These are phyloP conservation scores for Hedychridium roseum DNA, from an alignment of 2,888 invertebrate species.

Conservation along the genomic window DNA sequence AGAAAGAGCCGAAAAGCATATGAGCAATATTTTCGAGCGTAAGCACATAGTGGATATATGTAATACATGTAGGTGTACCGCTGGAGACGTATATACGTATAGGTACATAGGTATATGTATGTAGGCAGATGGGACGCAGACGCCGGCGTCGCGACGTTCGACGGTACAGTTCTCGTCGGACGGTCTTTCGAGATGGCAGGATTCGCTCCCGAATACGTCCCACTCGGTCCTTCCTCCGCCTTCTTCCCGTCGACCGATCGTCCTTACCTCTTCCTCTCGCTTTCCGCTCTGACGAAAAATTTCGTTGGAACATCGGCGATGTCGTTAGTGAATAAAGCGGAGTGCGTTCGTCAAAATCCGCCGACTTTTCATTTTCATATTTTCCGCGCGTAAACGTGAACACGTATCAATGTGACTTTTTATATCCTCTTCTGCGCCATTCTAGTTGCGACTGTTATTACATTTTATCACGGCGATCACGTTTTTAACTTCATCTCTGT, in stretches of 20 bases:
- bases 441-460: too few relatives aligned
- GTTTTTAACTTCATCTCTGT: too few relatives aligned
- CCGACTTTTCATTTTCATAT: background rate
- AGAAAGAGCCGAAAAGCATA: too few relatives aligned
- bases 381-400: background rate
- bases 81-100: constrained; percentile 9
- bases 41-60: constrained; percentile 11
- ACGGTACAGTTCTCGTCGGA: constrained; percentile 61
- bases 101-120: constrained; percentile 28
- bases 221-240: constrained; percentile 53
- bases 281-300: constrained; percentile 7
- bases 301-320: background rate
- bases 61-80: constrained; percentile 30
- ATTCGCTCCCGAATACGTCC: constrained; percentile 42
- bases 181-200: constrained; percentile 59
- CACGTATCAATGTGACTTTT: background rate
- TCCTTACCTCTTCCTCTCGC: constrained; percentile 17
- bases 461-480: too few relatives aligned
- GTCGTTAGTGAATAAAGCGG: background rate
- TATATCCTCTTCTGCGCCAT: background rate
- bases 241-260: constrained; percentile 48
- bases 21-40: too few relatives aligned
- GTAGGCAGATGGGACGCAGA: constrained; percentile 53
- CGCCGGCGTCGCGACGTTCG: constrained; percentile 62
- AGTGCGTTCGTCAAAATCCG: background rate